These are phyloP conservation scores for Dolichoris vasculosae DNA, from an alignment of 1,140 invertebrate species.

Conservation along the genomic window DNA sequence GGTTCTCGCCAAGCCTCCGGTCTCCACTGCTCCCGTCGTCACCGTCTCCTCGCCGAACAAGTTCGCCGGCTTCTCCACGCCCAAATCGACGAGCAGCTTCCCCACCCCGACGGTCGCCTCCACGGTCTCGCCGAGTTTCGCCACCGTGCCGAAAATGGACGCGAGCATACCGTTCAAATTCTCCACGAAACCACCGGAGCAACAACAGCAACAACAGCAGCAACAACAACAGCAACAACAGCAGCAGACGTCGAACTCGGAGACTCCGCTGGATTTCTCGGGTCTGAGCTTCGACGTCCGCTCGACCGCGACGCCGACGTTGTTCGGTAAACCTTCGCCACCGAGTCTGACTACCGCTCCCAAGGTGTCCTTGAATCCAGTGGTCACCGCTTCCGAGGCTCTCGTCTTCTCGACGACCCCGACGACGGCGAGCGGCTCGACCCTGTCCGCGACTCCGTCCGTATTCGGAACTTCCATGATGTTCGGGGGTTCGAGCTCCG, in stretches of 20 bases:
- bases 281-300: background rate
- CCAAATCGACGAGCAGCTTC: conserved; percentile 28
- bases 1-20: background rate
- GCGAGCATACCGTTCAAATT: conserved; percentile 25
- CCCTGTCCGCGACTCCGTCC: background rate
- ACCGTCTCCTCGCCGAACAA: background rate
- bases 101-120: background rate
- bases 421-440: background rate
- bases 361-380: too few relatives aligned
- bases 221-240: background rate
- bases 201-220: conserved; percentile 1
- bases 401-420: background rate
- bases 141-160: conserved; percentile 10
- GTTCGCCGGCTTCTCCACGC: background rate
- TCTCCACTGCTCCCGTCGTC: background rate
- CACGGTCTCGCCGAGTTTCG: background rate
- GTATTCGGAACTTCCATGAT: conserved; percentile 4
- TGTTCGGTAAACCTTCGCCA: background rate
- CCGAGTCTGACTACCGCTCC: background rate
- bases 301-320: background rate
- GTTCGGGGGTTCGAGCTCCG: background rate
- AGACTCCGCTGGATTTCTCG: background rate
- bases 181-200: background rate
- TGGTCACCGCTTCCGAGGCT: background rate
- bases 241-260: background rate